phyloP scores from a whole-genome alignment of 2,797 vertebrate genomes.

The Girardinus metallicus region DNA sequence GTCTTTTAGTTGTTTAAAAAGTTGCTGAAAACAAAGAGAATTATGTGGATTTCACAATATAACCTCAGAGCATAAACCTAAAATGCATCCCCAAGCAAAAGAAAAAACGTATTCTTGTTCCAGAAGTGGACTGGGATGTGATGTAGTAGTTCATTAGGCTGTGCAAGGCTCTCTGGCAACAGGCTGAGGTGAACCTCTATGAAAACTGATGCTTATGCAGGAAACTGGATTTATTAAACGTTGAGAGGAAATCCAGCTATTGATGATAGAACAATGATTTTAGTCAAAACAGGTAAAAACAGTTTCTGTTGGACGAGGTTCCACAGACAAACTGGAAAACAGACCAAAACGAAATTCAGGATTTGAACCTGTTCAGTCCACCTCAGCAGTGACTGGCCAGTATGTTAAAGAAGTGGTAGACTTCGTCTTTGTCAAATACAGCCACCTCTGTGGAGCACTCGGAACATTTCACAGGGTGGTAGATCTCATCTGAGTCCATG shows the following conservation, averaged over 20 bases:
- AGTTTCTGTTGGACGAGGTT: background rate
- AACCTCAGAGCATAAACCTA: background rate
- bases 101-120: background rate
- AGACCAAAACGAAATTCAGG: background rate
- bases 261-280: background rate
- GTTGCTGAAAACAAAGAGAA: background rate
- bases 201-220: background rate
- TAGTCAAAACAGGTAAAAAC: background rate
- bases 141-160: background rate
- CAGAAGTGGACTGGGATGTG: too few species aligned
- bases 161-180: background rate
- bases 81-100: background rate
- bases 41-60: background rate
- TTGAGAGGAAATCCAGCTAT: background rate
- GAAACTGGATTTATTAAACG: background rate
- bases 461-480: slow-evolving; percentile 91
- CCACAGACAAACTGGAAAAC: background rate
- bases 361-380: background rate
- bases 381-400: slow-evolving; percentile 91
- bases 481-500: slow-evolving; percentile 84
- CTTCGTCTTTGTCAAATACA: slow-evolving; percentile 93
- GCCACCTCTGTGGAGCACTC: slow-evolving; percentile 95
- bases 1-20: background rate
- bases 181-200: background rate
- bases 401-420: slow-evolving; percentile 98